Evolutionary conservation across 2,113 vertebrate species (phyloP).

Genomic region (Columba livia): DNA sequence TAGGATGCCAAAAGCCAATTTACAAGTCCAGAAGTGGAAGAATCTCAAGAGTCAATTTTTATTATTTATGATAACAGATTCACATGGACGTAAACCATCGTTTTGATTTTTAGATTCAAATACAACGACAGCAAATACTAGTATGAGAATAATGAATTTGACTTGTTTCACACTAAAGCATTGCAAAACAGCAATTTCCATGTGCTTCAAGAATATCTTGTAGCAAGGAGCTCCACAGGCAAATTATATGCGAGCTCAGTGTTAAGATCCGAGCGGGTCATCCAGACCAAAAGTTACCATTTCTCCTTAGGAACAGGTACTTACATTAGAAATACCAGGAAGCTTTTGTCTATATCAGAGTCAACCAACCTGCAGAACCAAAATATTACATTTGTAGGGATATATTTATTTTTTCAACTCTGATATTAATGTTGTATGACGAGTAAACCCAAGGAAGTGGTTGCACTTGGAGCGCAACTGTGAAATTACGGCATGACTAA

Average conservation of each 20-base stretch:
- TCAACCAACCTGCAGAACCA: neutral
- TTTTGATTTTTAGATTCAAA: neutral
- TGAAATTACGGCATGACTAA: neutral
- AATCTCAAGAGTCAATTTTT: neutral
- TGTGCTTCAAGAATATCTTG: neutral
- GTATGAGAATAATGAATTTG: neutral
- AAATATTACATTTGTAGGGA: neutral
- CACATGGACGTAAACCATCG: fast-evolving
- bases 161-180: neutral
- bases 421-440: neutral
- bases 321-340: neutral
- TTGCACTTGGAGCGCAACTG: neutral
- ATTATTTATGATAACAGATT: neutral
- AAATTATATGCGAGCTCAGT: neutral
- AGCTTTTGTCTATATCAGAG: neutral
- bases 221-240: neutral
- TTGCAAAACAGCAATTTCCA: neutral
- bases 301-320: neutral
- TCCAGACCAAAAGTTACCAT: neutral
- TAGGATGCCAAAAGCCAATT: neutral
- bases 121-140: neutral
- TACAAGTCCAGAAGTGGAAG: neutral
- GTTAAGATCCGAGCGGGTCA: neutral
- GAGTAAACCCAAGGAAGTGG: neutral
- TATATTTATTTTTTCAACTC: neutral